Percentiles rank a stretch among this genome's conserved stretches.
Evolutionary conservation across 2,797 vertebrate species (phyloP).

Genomic region (Sebastiscus albofasciatus): DNA sequence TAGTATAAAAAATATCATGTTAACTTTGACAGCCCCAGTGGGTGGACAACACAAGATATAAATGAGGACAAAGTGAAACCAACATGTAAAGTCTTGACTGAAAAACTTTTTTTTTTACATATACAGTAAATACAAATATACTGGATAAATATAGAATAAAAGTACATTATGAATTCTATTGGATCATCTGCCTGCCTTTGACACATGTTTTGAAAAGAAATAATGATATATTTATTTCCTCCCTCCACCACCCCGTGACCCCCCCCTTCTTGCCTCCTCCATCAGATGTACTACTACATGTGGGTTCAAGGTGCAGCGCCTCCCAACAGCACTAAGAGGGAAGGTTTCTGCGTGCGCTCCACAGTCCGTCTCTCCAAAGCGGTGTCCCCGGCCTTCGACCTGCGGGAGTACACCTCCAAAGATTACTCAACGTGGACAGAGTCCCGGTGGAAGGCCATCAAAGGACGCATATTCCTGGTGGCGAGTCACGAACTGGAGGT

Average conservation of each 20-base stretch:
- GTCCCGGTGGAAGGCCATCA: conserved; percentile 92
- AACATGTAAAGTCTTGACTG: not conserved
- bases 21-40: too few species aligned
- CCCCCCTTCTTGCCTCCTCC: not conserved
- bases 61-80: not conserved
- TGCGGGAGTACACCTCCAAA: conserved; percentile 84
- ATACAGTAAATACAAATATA: not conserved
- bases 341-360: conserved; percentile 84
- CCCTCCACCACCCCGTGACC: not conserved
- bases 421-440: conserved; percentile 95
- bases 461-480: conserved; percentile 91
- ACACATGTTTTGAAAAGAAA: not conserved
- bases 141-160: not conserved
- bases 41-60: not conserved
- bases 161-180: not conserved
- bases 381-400: conserved; percentile 90
- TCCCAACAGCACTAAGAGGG: conserved; percentile 78
- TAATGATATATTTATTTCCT: not conserved
- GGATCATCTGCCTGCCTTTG: not conserved
- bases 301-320: conserved; percentile 88
- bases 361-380: conserved; percentile 81
- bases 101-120: not conserved
- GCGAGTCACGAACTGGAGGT: conserved; percentile 94
- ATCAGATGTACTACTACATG: conserved; percentile 84
- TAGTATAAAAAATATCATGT: too few species aligned